Evolutionary conservation across 2,888 invertebrate genomes (phyloP).

Genomic region (Neria commutata): DNA sequence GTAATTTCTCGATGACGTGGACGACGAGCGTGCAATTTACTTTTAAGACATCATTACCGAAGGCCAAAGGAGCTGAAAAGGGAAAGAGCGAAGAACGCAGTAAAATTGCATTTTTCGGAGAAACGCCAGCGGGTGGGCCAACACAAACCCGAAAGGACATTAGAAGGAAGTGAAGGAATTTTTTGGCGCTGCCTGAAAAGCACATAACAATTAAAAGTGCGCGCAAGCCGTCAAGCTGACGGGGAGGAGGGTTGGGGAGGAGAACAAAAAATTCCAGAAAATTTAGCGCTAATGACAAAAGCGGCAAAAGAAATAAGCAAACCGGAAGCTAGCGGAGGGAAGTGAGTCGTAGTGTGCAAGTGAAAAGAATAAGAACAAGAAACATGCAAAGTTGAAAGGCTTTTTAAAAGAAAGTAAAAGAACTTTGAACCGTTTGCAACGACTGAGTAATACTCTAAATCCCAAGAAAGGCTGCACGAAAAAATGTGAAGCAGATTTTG

Average conservation of each 20-base stretch:
- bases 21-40: constrained; percentile 1
- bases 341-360: background rate
- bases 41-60: constrained; percentile 12
- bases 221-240: background rate
- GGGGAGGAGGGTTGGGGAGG: background rate
- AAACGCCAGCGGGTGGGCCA: background rate
- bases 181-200: background rate
- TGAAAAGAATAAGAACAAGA: too few relatives aligned
- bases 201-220: constrained; percentile 11
- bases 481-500: too few relatives aligned
- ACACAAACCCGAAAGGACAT: background rate
- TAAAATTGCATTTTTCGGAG: too few relatives aligned
- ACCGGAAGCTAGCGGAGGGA: background rate
- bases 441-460: too few relatives aligned
- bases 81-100: too few relatives aligned
- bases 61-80: too few relatives aligned
- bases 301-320: too few relatives aligned
- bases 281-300: too few relatives aligned
- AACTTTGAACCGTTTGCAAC: background rate
- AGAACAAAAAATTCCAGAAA: too few relatives aligned
- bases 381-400: constrained; percentile 5
- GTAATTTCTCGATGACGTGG: too few relatives aligned
- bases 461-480: background rate
- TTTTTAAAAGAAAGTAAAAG: constrained; percentile 1
- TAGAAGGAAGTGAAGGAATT: background rate